These are phyloP conservation scores for Australoheros scitulus DNA, from an alignment of 2,113 vertebrate species.

Conservation along the genomic window DNA sequence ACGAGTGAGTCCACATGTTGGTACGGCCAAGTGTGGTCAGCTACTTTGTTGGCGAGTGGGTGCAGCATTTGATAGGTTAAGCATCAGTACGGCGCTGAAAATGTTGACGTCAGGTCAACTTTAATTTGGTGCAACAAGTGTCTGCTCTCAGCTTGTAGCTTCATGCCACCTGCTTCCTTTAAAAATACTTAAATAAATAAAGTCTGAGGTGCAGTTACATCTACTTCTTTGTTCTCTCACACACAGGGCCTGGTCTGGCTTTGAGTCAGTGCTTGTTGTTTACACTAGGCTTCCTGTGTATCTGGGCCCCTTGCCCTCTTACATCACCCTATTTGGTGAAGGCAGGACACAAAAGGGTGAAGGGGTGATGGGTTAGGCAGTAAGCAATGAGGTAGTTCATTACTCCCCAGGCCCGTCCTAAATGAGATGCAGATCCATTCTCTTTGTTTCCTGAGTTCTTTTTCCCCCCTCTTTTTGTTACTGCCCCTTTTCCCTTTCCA, in stretches of 20 bases:
- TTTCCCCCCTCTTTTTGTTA: conserved; percentile 8
- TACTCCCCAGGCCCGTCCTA: conserved; percentile 56
- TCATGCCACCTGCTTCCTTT: no score
- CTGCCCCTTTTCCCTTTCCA: conserved; percentile 52
- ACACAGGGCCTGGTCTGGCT: conserved; percentile 34
- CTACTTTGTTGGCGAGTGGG: not conserved
- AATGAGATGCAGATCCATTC: conserved; percentile 75
- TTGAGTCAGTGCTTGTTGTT: conserved; percentile 69
- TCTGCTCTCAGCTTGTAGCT: no score
- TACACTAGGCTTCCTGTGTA: conserved; percentile 79
- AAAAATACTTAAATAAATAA: not conserved
- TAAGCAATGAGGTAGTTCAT: conserved; percentile 78
- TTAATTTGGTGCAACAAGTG: no score
- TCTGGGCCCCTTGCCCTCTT: conserved; percentile 72
- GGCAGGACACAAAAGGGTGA: conserved; percentile 57
- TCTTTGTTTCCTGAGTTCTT: conserved; percentile 39
- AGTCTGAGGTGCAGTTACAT: not conserved
- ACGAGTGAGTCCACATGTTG: no score
- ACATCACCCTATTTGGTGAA: conserved; percentile 76
- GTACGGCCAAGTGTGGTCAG: no score
- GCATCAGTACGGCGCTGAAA: no score
- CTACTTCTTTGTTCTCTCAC: conserved; percentile 51
- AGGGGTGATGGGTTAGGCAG: conserved; percentile 51
- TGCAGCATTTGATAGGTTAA: no score
- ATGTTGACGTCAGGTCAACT: no score